phyloP scores from a whole-genome alignment of 2,797 vertebrate species.

The Melanotaenia boesemani region DNA sequence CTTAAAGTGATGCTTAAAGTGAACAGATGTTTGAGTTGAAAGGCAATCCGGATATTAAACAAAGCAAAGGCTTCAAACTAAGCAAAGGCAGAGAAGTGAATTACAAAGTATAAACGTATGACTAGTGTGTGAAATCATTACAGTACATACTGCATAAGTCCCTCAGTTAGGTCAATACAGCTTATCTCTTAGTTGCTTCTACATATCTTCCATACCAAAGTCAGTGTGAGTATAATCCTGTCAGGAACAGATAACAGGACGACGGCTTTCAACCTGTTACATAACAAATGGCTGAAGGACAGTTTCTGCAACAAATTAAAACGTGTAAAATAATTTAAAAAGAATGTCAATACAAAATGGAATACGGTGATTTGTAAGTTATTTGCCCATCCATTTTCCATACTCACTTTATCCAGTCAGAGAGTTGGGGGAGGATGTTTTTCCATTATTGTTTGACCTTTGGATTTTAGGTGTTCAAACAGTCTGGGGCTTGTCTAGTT shows the following conservation, averaged over 20 bases:
- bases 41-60: conserved; percentile 11
- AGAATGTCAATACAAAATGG: conserved; percentile 7
- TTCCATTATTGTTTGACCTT: background rate
- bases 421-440: background rate
- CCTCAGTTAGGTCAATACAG: conserved; percentile 16
- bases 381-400: background rate
- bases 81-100: background rate
- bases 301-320: conserved; percentile 1
- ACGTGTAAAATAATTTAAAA: conserved; percentile 2
- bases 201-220: background rate
- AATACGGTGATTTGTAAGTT: background rate
- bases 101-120: background rate
- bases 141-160: background rate
- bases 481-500: background rate
- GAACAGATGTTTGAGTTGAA: conserved; percentile 2
- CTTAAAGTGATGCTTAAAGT: conserved; percentile 18
- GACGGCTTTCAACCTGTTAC: conserved; percentile 1
- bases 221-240: background rate
- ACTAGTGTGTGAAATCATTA: background rate
- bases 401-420: background rate
- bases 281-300: conserved; percentile 1
- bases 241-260: conserved; percentile 13
- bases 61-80: conserved; percentile 12
- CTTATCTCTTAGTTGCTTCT: conserved; percentile 1
- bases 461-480: background rate